These are phyloP conservation scores for Natrix natrix DNA, from an alignment of 2,797 vertebrate genomes.

Conservation along the genomic window DNA sequence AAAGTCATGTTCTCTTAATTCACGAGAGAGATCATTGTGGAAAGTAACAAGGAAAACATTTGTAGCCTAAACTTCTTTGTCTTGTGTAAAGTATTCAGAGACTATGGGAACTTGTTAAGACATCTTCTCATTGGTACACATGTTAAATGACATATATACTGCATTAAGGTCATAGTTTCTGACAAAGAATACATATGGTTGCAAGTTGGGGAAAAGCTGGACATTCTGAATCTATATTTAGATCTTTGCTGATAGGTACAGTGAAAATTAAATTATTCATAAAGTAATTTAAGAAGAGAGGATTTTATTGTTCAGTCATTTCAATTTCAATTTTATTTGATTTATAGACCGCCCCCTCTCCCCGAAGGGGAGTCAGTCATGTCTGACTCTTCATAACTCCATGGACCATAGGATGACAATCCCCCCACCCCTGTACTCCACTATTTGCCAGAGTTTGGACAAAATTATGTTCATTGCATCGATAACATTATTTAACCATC, in stretches of 20 bases:
- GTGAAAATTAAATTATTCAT: not conserved
- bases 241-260: not conserved
- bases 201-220: not conserved
- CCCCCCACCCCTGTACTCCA: not conserved
- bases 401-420: not conserved
- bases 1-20: not conserved
- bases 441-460: not conserved
- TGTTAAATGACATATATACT: not conserved
- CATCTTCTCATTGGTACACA: not conserved
- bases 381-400: not conserved
- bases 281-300: not conserved
- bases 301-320: not conserved
- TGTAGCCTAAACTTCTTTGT: not conserved
- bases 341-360: too few relatives aligned
- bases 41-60: not conserved
- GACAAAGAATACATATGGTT: not conserved
- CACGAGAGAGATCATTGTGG: not conserved
- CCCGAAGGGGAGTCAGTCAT: too few relatives aligned
- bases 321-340: too few relatives aligned
- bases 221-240: not conserved
- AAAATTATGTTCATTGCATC: not conserved
- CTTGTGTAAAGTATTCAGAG: not conserved
- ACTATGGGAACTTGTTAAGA: not conserved
- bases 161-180: not conserved
- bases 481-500: not conserved